Evolutionary conservation across 1,140 invertebrate genomes (phyloP), one percentile per base, ranked within the genome.

Genomic region (Drosophila ercepeae): DNA sequence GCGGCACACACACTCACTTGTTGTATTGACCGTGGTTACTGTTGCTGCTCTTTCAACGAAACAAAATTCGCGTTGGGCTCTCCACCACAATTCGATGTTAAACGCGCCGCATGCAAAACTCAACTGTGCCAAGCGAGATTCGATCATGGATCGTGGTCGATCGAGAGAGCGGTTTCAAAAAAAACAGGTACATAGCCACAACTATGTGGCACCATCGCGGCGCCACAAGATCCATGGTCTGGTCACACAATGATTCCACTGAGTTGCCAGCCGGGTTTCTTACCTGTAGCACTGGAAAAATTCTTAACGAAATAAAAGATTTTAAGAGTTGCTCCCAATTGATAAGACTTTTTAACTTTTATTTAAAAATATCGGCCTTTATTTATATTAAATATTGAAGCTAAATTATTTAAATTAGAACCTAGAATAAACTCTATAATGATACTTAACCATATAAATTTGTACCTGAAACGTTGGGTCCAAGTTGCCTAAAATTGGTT

Each of bases 401-500:
- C 19, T 69, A 79, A 50, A 41, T 52, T 67, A 61, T 14, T 32
- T 14, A 69, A 76, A 63, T 72, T 41, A 52, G 21, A 73, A 36
- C 65, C 57, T 84, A 76, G 41, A 61, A 23, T 81, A 68, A 70
- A 60, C 42, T 45, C 53, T 69, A 58, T 48, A 51, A 32, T 18
- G 13, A 71, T 53, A 78, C 63, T 60, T 60, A 77, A 61, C 41
- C 52, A 44, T 61, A 67, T 63, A 41, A 74, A 77, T 82, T 82
- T 88, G 82, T 86, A 86, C 82, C 82, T 86, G 82, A 89, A 88
- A 77, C 75, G 63, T 50, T 67, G 46, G 74, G 46, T 86, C 81
- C 81, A 63, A 75, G 57, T 45, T 36, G 36, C 53, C 58, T 39
- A 34, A 21, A 13, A 19, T 25, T 21, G 18, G 34, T 5, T 50